These are phyloP conservation scores for Platichthys stellatus DNA, from an alignment of 2,113 vertebrate genomes.

Conservation along the genomic window DNA sequence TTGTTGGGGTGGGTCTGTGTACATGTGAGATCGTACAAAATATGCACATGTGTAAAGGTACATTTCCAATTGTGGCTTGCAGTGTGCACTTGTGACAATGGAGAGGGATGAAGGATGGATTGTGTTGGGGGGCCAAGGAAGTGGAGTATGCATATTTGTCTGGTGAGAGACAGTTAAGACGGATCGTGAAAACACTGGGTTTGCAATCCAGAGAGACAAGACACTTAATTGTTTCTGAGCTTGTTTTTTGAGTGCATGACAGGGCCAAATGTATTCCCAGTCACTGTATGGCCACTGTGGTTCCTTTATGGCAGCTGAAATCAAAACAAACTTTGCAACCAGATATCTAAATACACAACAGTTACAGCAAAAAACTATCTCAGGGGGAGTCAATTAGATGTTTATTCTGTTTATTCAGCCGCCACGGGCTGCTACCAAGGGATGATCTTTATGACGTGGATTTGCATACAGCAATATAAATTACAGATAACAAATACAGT, in stretches of 20 bases:
- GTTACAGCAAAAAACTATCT: slow-evolving; percentile 51
- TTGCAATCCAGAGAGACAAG: slow-evolving; percentile 64
- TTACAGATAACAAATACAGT: slow-evolving; percentile 59
- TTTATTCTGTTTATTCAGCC: slow-evolving; percentile 65
- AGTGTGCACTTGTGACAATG: slow-evolving; percentile 47
- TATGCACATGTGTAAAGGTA: slow-evolving; percentile 52
- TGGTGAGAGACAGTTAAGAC: slow-evolving; percentile 57
- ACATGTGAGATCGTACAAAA: slow-evolving; percentile 9
- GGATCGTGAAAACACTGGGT: slow-evolving; percentile 68
- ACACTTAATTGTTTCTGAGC: slow-evolving; percentile 65
- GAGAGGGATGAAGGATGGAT: slow-evolving; percentile 59
- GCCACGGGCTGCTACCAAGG: slow-evolving; percentile 61
- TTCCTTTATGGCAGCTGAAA: slow-evolving; percentile 65
- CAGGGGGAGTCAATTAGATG: slow-evolving; percentile 56
- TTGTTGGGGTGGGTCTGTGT: slow-evolving; percentile 11
- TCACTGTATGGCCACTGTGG: slow-evolving; percentile 68
- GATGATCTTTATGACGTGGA: slow-evolving; percentile 25
- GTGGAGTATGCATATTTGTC: slow-evolving; percentile 40
- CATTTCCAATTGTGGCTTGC: slow-evolving; percentile 62
- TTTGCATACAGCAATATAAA: slow-evolving; percentile 62
- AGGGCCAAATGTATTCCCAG: slow-evolving; percentile 64
- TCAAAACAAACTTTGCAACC: slow-evolving; percentile 77
- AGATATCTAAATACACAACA: slow-evolving; percentile 73
- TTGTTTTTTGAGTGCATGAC: slow-evolving; percentile 57
- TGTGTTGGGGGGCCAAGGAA: slow-evolving; percentile 42